A percentile compares a stretch with the other conserved stretches of the same genome.
These are phyloP conservation scores for Gymnoscelis rufifasciata DNA, from an alignment of 2,888 invertebrate species.

Conservation along the genomic window DNA sequence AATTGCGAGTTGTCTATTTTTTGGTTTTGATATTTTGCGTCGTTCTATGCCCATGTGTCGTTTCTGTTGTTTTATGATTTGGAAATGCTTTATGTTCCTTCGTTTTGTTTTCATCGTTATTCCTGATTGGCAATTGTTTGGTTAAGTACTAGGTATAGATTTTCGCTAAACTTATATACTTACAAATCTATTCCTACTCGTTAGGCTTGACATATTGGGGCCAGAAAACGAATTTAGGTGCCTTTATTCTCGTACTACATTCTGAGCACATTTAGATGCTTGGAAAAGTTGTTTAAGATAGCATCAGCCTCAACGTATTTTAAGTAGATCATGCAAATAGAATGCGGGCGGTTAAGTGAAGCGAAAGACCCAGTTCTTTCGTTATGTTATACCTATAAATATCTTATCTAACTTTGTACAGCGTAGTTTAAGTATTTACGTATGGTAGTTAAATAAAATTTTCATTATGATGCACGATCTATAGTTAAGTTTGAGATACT, in stretches of 20 bases:
- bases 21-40: conserved; percentile 14
- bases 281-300: background rate
- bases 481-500: too few species aligned
- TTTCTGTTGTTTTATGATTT: background rate
- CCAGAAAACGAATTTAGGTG: too few species aligned
- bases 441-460: too few species aligned
- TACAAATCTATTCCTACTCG: too few species aligned
- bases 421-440: too few species aligned
- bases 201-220: too few species aligned
- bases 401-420: too few species aligned
- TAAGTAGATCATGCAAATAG: conserved; percentile 20
- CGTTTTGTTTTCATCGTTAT: conserved; percentile 47
- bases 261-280: conserved; percentile 11
- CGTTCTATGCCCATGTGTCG: conserved; percentile 7
- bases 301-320: conserved; percentile 15
- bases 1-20: conserved; percentile 24
- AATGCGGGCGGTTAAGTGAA: conserved; percentile 23
- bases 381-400: background rate
- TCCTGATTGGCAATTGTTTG: conserved; percentile 76
- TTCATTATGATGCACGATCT: too few species aligned
- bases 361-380: conserved; percentile 14
- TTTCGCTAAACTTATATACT: too few species aligned
- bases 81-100: too few species aligned
- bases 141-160: too few species aligned
- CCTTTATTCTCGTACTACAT: conserved; percentile 50